phyloP scores from a whole-genome alignment of 2,113 vertebrate genomes.

The Varanus komodoensis region DNA sequence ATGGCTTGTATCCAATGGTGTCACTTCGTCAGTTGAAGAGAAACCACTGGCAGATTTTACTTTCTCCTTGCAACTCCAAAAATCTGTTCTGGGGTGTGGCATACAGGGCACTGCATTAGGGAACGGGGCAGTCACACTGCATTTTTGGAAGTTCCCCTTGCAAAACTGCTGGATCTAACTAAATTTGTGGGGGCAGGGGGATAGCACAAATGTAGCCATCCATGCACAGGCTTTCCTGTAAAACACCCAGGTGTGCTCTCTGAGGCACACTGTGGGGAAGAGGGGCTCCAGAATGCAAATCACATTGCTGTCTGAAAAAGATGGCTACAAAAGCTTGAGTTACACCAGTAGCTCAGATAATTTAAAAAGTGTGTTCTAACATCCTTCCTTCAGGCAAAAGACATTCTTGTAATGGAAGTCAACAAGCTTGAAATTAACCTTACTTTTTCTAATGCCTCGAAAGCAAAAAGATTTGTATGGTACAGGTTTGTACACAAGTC shows the following conservation, averaged over 20 bases:
- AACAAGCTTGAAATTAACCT: slow-evolving; percentile 10
- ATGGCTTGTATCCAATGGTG: too few species aligned
- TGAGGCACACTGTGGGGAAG: not conserved
- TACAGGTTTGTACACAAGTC: not conserved
- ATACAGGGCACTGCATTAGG: too few species aligned
- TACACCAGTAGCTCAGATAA: not conserved
- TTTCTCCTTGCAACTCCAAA: too few species aligned
- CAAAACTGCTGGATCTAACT: too few species aligned
- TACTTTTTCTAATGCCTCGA: slow-evolving; percentile 10
- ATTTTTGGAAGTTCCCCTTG: too few species aligned
- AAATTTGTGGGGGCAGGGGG: too few species aligned
- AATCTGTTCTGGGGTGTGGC: too few species aligned
- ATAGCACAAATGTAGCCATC: not conserved
- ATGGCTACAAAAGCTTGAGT: not conserved
- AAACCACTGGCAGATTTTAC: too few species aligned
- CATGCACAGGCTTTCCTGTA: not conserved
- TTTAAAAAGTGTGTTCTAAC: not conserved
- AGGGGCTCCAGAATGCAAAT: not conserved
- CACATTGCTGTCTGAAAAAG: too few species aligned
- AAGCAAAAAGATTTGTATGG: not conserved
- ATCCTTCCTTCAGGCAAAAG: not conserved
- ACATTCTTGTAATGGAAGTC: not conserved
- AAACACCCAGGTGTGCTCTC: not conserved
- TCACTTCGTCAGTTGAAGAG: too few species aligned
- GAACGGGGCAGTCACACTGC: too few species aligned